Base-by-base conservation (phyloP, 1,140 invertebrate genomes). In the Cyclargus thomasi region DNA sequence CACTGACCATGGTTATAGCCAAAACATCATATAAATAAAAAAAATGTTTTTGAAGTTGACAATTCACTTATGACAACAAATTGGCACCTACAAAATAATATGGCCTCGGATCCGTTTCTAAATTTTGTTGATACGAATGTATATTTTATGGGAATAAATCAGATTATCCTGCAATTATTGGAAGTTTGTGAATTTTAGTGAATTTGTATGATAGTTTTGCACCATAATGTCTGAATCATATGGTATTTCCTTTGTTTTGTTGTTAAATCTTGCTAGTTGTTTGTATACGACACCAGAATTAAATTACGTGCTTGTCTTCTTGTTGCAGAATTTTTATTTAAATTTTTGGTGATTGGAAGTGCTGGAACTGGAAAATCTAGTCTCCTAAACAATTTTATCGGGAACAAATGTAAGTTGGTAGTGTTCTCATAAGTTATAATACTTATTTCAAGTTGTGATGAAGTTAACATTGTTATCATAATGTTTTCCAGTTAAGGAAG, bases 341-440 rank as follows among this genome's bases (percentile, higher is more conserved):
- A 96, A 91, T 97, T 97, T 86, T 90, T 97, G 63, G 95, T 97
- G 16, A 97, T 96, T 85, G 95, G 95, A 63, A 96, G 94, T 91
- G 93, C 94, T 80, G 96, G 96, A 66, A 95, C 96, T 72, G 96
- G 96, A 63, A 97, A 97, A 85, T 97, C 96, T 64, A 97, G 96
- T 88, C 92, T 97, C 17, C 91, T 97, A 35, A 95, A 97, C 79
- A 96, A 97, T 88, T 97, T 97, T 82, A 97, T 97, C 80, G 96
- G 97, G 90, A 97, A 95, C 81, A 96, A 97, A 92, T 97, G 95
- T 94, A 93, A 94, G 92, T 94, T 81, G n/a, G 14, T 59, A 47
- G 62, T 62, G 21, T 55, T 18, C 10, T 1, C 23, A 55, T 53
- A 64, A 20, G 2, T 7, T 29, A 47, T 16, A 47, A 47, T 47